These are phyloP conservation scores for Pelusios castaneus DNA, from an alignment of 2,113 vertebrate species.

Conservation along the genomic window DNA sequence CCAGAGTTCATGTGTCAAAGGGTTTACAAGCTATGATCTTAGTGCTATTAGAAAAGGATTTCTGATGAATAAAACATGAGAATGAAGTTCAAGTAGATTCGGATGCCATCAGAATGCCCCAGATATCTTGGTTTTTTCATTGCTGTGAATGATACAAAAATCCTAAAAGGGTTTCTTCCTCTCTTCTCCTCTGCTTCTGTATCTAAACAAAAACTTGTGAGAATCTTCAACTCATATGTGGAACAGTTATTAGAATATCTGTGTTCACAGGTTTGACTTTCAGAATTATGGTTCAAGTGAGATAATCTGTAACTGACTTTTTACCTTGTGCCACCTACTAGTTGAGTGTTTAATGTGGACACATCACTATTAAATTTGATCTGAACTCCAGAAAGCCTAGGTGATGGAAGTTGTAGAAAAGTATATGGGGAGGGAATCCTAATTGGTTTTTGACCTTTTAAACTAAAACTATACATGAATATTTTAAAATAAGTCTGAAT, in stretches of 20 bases:
- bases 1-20: neutral
- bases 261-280: neutral
- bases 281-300: neutral
- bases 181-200: neutral
- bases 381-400: neutral
- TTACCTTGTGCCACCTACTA: neutral
- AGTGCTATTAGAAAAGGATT: neutral
- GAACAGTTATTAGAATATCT: neutral
- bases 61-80: neutral
- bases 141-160: neutral
- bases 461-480: neutral
- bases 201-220: neutral
- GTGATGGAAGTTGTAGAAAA: neutral
- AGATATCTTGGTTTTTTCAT: neutral
- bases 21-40: neutral
- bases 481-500: neutral
- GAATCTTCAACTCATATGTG: rapidly evolving
- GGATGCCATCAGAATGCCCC: neutral
- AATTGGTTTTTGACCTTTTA: neutral
- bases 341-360: neutral
- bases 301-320: neutral
- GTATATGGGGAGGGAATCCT: neutral
- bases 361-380: neutral
- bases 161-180: neutral
- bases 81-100: neutral